Base-by-base conservation (phyloP, 2,797 vertebrate species). In the Sebastes itinus region DNA sequence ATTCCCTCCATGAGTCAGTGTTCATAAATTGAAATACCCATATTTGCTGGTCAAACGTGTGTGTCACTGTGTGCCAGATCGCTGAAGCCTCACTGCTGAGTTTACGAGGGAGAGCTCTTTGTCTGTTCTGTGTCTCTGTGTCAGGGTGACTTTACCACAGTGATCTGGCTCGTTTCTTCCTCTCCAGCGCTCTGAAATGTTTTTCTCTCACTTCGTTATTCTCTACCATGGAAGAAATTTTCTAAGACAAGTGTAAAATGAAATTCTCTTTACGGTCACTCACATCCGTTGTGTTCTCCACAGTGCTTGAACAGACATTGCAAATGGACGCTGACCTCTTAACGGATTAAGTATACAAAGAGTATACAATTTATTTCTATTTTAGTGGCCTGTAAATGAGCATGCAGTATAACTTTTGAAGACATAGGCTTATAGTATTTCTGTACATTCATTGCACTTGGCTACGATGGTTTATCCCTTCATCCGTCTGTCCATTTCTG, bases 41-140 rank as follows among this genome's bases (percentile, higher is more conserved):
- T 67, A 62, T 78, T 77, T 80, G 63, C 46, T 46, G 72, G 56
- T 69, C 38, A 16, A 58, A n/a, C 28, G 64, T 25, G 35, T 59
- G 63, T 60, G 42, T 66, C 25, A 49, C 67, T 67, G 71, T 75
- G 84, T 83, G 83, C 73, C 56, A 89, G 71, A 82, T 30, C 72
- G 62, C 80, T 75, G 86, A 91, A 82, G 80, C 72, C 84, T 91
- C 62, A 52, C 81, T 88, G 79, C 86, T 74, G 87, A 70, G 68
- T 94, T 94, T 94, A 94, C 75, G 74, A 93, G 90, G 78, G 65
- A 76, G 88, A 89, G 87, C 82, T 87, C 72, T 84, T 88, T 80
- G 85, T 92, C 92, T 95, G 94, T 78, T 94, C 87, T 93, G 84
- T 93, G 92, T 94, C 93, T 89, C 60, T 88, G 87, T 95, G 94